Evolutionary conservation across 2,113 vertebrate genomes (phyloP), one percentile per base, ranked within the genome.

Genomic region (Cottus gobio): DNA sequence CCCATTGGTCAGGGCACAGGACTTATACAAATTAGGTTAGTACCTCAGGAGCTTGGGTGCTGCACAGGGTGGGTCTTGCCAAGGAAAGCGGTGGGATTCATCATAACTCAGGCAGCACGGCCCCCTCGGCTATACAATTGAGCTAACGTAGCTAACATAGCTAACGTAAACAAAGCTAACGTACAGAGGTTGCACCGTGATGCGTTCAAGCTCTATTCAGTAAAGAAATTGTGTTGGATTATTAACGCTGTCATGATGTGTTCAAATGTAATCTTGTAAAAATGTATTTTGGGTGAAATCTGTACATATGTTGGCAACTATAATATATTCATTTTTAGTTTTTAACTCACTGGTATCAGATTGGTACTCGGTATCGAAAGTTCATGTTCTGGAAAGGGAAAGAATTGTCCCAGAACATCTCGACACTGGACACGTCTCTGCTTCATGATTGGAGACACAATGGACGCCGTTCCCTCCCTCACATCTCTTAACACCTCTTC

Each of bases 401-500:
- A 52, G 7, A 10, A 52, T 11, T 7, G 48, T 22, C n/a, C n/a
- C n/a, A n/a, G n/a, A 24, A 13, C 52, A 13, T 56, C 52, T 26
- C 11, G 5, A 56, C 80, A 79, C 74, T 15, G 74, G 74, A 39
- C 50, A 69, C 11, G 8, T 80, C 31, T 34, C n/a, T 54, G 54
- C 69, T 37, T 74, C 52, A 30, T 67, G 75, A 84, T 83, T 68
- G 57, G 57, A 75, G 48, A 90, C 66, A 74, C 76, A 82, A 84
- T 71, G 72, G 79, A 83, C 36, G 50, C 50, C 42, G 10, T 62
- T 60, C 71, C 36, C 61, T 39, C 72, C 61, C 66, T 81, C 73
- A 70, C 66, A 22, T 85, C 63, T 83, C 80, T 80, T 87, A 80
- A 89, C 84, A 88, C 86, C 78, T 85, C 70, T 71, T 87, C 79